Conservation (phyloP, 2,797 vertebrate genomes). For the Amphiprion clarkii region DNA sequence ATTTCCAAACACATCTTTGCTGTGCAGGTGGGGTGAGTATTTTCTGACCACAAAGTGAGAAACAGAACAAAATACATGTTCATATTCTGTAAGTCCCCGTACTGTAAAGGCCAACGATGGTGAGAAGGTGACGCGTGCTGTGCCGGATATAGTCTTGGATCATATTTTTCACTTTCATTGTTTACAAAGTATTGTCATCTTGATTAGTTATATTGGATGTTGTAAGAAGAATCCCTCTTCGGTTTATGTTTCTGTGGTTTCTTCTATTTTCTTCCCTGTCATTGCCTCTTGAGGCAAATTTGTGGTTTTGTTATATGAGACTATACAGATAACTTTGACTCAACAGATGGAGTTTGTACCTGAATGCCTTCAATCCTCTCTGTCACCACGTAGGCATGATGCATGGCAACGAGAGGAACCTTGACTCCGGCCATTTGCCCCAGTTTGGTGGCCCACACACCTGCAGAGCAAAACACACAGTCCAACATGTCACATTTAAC, state of each 20-base stretch:
- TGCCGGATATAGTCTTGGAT: background rate
- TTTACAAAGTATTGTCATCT: background rate
- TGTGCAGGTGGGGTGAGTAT: too few species aligned
- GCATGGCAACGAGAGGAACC: slow-evolving; percentile 95
- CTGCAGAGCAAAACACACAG: slow-evolving; percentile 71
- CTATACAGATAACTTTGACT: background rate
- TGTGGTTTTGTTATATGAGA: background rate
- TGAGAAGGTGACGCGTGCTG: too few species aligned
- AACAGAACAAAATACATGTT: too few species aligned
- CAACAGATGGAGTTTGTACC: slow-evolving; percentile 77
- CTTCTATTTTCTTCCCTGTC: too few species aligned
- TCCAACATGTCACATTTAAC: background rate
- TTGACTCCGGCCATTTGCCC: slow-evolving; percentile 94
- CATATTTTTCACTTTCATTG: background rate
- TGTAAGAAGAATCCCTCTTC: background rate
- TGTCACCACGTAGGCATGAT: slow-evolving; percentile 96
- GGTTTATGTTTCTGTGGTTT: background rate
- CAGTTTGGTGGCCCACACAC: slow-evolving; percentile 92
- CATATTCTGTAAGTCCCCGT: background rate
- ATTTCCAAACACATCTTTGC: too few species aligned
- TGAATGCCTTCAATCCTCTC: slow-evolving; percentile 98
- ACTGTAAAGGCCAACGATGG: background rate
- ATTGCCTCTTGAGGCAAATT: background rate
- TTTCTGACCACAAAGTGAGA: too few species aligned
- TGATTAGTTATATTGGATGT: background rate